Conservation (phyloP, 2,888 invertebrate genomes). For the Spicauda simplicius region DNA sequence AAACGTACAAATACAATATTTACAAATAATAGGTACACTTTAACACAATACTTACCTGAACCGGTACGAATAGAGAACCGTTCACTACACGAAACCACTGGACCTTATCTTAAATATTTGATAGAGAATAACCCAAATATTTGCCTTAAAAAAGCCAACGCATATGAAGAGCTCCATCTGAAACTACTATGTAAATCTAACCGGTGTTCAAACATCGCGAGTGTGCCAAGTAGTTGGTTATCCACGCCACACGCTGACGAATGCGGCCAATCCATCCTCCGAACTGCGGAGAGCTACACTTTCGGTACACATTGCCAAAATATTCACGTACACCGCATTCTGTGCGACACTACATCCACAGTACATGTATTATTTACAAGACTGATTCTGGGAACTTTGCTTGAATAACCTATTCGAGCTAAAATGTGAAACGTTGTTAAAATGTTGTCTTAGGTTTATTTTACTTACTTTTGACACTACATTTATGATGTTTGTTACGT, state of each 20-base stretch:
- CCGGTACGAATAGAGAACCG: too few species aligned
- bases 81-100: too few species aligned
- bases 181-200: conserved; percentile 39
- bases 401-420: conserved; percentile 1
- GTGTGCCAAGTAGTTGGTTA: conserved; percentile 40
- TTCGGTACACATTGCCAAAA: conserved; percentile 26
- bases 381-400: conserved; percentile 1
- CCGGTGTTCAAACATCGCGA: conserved; percentile 34
- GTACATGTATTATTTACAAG: not conserved
- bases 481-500: not conserved
- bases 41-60: too few species aligned
- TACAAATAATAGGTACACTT: too few species aligned
- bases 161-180: not conserved
- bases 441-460: not conserved
- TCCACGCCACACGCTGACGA: conserved; percentile 27
- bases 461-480: too few species aligned
- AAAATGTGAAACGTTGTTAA: not conserved
- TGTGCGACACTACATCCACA: conserved; percentile 3
- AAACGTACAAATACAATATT: too few species aligned
- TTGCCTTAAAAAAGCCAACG: not conserved
- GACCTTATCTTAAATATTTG: too few species aligned
- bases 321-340: conserved; percentile 26
- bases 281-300: conserved; percentile 8
- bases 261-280: conserved; percentile 28
- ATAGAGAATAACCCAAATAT: too few species aligned